These are phyloP conservation scores for Serilophus lunatus DNA, from an alignment of 2,113 vertebrate species.

Conservation along the genomic window DNA sequence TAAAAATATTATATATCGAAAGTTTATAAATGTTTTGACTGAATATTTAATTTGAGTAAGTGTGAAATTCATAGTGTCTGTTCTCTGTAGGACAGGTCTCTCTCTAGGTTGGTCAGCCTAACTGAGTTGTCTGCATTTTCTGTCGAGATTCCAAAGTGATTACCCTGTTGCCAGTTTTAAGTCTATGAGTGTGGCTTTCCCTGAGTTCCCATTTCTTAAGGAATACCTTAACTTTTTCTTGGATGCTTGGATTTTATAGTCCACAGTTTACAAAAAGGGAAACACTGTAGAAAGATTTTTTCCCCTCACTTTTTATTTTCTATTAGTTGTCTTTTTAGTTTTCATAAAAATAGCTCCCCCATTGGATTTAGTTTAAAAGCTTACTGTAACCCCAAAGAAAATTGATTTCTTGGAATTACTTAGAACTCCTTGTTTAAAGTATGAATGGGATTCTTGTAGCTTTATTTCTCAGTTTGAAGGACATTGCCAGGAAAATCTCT, in stretches of 20 bases:
- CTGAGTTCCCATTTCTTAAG: neutral
- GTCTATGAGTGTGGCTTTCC: neutral
- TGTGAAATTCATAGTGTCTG: neutral
- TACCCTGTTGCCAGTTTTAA: neutral
- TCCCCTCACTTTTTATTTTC: accelerated
- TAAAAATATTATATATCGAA: neutral
- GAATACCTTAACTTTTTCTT: neutral
- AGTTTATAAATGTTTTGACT: neutral
- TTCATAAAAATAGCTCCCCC: neutral
- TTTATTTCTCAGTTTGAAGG: neutral
- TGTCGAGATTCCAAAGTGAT: neutral
- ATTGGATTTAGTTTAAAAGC: neutral
- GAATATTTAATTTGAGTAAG: neutral
- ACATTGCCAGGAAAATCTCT: neutral
- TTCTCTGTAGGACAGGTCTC: neutral
- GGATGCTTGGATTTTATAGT: neutral
- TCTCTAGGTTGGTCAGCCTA: neutral
- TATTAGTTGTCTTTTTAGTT: neutral
- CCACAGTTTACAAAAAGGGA: neutral
- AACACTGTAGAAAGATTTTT: neutral
- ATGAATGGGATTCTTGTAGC: neutral
- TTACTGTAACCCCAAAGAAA: neutral
- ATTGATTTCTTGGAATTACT: neutral
- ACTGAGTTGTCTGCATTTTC: neutral
- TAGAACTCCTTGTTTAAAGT: neutral